These are phyloP conservation scores for Eptatretus atami DNA, from an alignment of 2,797 vertebrate genomes.

Conservation along the genomic window DNA sequence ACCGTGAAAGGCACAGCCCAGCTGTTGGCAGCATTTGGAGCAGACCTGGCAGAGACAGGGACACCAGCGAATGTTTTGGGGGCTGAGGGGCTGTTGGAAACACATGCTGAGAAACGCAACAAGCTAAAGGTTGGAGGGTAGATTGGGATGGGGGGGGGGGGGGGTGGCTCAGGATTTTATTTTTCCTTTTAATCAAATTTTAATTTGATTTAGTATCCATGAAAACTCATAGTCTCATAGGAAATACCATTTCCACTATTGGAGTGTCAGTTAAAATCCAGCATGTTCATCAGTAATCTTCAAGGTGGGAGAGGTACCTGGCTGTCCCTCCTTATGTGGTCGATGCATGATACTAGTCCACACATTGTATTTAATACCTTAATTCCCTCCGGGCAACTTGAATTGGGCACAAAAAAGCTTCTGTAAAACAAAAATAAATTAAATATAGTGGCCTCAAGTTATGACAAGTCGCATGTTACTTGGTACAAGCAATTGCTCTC, in stretches of 20 bases:
- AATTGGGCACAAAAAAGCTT: no score
- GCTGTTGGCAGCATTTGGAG: conserved; percentile 57
- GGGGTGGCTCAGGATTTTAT: neutral
- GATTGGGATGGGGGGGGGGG: neutral
- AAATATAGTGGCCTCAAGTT: neutral
- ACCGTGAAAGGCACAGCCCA: conserved; percentile 84
- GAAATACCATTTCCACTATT: no score
- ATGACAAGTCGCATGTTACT: neutral
- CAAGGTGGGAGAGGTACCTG: neutral
- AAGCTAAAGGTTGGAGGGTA: conserved; percentile 37
- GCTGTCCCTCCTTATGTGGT: neutral
- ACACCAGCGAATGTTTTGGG: conserved; percentile 55
- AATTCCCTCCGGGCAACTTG: no score
- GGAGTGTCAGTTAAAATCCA: no score
- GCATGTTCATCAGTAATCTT: neutral
- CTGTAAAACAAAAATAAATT: neutral
- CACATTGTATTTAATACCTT: no score
- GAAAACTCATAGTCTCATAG: no score
- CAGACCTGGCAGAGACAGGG: conserved; percentile 70
- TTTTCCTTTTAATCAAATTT: neutral
- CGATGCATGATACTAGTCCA: no score
- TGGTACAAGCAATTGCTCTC: neutral
- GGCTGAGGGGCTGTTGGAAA: conserved; percentile 32
- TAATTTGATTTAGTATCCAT: neutral
- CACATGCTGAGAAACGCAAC: conserved; percentile 40